Base-by-base conservation (phyloP, 2,113 vertebrate genomes). In the Indicator maculatus region DNA sequence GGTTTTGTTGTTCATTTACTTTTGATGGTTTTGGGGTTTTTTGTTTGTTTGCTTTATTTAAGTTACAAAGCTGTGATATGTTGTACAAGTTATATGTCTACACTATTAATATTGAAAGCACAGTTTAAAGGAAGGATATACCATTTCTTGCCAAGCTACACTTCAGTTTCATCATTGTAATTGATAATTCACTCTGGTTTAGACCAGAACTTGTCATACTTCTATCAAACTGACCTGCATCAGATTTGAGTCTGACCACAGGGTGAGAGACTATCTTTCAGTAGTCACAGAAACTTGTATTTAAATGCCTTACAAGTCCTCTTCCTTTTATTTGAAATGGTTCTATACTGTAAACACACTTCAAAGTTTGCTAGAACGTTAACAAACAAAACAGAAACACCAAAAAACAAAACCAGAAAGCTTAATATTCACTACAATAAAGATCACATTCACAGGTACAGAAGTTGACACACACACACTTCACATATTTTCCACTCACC, bases 401-500 rank as follows among this genome's bases (percentile, higher is more conserved):
- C 5, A 5, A 89, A 76, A 89, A 47, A 45, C 50, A 76, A 58
- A 64, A 41, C 23, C 18, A 58, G 45, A 74, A 86, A 77, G 45
- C 14, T 69, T 53, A 87, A 45, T 45, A 71, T 26, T 59, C 21
- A 13, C 14, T 55, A 60, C 2, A 66, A 61, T 59, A 52, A 33
- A 86, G 18, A 69, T 61, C 7, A 16, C 36, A 88, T 6, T 8
- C 39, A 66, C 27, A 83, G 47, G 45, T 66, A 88, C 6, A 55
- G 27, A 88, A 65, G 71, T 28, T 80, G 74, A 84, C 61, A 83
- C 24, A 87, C 53, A 80, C 24, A 85, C 4, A 27, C 7, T 28
- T 60, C 33, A 76, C 10, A 13, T 4, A 8, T 94, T 77, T 89
- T 77, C 28, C 47, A 92, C 98, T 98, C 97, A 99, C 99, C 98